phyloP scores from a whole-genome alignment of 1,140 invertebrate species.

The Bombus haemorrhoidalis region DNA sequence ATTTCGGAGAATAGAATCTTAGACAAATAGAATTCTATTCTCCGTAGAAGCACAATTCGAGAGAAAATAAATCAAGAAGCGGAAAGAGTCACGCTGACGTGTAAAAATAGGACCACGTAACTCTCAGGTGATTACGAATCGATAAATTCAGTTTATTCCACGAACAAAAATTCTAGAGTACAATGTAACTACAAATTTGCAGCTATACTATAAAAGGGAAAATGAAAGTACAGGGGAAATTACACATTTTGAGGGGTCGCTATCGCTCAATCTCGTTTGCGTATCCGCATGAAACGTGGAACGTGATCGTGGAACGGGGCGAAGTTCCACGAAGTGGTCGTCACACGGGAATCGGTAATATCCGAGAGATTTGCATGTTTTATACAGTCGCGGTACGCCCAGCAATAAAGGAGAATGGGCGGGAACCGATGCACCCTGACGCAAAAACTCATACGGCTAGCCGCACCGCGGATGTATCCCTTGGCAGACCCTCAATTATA shows the following conservation, averaged over 20 bases:
- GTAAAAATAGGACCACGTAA: background rate
- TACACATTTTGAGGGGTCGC: background rate
- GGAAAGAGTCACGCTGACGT: background rate
- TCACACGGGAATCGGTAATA: conserved; percentile 54
- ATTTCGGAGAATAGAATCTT: background rate
- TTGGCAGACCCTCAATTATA: conserved; percentile 60
- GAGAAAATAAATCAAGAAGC: background rate
- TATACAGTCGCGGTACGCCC: conserved; percentile 52
- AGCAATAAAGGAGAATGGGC: conserved; percentile 61
- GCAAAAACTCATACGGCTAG: conserved; percentile 53
- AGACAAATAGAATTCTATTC: background rate
- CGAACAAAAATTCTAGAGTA: background rate
- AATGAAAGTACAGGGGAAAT: background rate
- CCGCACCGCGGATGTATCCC: conserved; percentile 14
- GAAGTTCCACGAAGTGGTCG: conserved; percentile 17
- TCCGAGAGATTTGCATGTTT: conserved; percentile 63
- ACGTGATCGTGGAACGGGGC: background rate
- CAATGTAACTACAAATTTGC: conserved; percentile 8
- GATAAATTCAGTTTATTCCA: too few species aligned
- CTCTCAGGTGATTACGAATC: background rate
- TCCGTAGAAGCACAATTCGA: background rate
- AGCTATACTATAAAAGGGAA: background rate
- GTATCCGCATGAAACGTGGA: background rate
- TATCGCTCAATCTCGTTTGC: conserved; percentile 40
- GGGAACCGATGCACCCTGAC: conserved; percentile 35